Evolutionary conservation across 2,888 invertebrate genomes (phyloP).

Genomic region (Lamproptera curius): DNA sequence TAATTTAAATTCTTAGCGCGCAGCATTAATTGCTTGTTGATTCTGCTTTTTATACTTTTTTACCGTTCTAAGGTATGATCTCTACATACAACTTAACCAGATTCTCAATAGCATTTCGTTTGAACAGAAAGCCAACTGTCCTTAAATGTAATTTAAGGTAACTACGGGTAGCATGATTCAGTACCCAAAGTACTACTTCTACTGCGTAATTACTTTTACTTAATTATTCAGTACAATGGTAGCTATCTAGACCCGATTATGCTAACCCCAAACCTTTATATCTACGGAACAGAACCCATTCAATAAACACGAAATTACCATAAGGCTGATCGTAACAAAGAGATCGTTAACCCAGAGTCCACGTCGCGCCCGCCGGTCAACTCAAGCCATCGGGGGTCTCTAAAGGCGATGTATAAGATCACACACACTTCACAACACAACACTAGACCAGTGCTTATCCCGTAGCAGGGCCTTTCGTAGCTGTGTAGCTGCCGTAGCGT

Average conservation of each 20-base stretch:
- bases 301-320: neutral
- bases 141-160: no score
- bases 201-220: no score
- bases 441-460: slow-evolving; percentile 56
- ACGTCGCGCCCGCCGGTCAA: neutral
- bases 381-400: neutral
- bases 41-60: no score
- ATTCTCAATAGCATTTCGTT: no score
- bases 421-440: slow-evolving; percentile 16
- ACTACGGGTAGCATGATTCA: no score
- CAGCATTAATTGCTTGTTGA: no score
- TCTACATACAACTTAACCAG: no score
- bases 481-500: no score
- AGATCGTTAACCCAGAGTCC: neutral
- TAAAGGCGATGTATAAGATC: neutral
- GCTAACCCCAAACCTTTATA: neutral
- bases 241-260: neutral
- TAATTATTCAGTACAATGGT: neutral
- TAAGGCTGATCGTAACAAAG: neutral
- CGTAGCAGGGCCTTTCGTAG: slow-evolving; percentile 38
- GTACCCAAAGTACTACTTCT: no score
- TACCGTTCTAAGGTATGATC: no score
- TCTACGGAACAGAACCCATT: neutral
- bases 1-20: no score
- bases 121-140: no score